These are phyloP conservation scores for Podarcis lilfordi DNA, from an alignment of 2,797 vertebrate genomes.

Conservation along the genomic window DNA sequence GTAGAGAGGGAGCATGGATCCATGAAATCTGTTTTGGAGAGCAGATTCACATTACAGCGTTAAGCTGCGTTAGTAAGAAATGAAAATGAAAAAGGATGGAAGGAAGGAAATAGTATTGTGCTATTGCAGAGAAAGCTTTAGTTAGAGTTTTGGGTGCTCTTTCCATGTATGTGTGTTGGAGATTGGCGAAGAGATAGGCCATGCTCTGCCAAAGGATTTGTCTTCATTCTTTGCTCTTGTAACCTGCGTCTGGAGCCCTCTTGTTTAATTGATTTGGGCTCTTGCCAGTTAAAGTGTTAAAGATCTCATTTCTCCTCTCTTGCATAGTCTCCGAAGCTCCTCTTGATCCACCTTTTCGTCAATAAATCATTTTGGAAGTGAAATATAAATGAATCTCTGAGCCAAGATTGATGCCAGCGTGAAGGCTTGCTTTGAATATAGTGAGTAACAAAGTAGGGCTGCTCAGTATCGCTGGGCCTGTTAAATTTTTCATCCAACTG, in stretches of 20 bases:
- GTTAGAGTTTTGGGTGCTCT: not conserved
- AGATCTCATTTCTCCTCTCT: not conserved
- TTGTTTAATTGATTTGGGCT: not conserved
- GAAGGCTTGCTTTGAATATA: not conserved
- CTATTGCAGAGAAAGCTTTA: not conserved
- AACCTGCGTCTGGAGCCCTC: not conserved
- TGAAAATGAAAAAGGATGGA: not conserved
- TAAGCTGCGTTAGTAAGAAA: not conserved
- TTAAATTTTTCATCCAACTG: not conserved
- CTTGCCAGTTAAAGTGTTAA: not conserved
- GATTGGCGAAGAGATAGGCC: not conserved
- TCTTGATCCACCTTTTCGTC: not conserved
- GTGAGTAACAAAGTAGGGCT: not conserved
- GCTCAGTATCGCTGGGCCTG: not conserved
- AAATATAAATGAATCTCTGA: conserved; percentile 12
- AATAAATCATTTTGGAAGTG: not conserved
- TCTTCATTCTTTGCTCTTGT: not conserved
- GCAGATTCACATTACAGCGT: not conserved
- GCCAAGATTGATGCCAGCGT: not conserved
- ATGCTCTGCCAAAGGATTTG: not conserved
- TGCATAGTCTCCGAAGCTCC: not conserved
- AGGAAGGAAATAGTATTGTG: not conserved
- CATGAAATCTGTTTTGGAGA: not conserved
- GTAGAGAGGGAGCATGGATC: not conserved
- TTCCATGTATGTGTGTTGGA: not conserved